phyloP scores from a whole-genome alignment of 1,140 invertebrate genomes.

The Drosophila kohkoa region DNA sequence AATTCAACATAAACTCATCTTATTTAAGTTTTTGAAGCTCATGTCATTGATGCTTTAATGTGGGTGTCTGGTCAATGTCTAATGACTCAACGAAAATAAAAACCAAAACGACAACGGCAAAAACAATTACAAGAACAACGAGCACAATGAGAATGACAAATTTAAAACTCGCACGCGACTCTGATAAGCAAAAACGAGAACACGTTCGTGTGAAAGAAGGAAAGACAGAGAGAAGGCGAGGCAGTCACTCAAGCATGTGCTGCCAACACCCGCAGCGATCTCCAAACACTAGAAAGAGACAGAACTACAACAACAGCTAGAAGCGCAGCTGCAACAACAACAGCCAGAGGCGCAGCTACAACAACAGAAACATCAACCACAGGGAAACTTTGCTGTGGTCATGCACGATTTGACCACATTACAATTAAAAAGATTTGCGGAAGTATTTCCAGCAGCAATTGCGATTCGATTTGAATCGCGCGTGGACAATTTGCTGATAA shows the following conservation, averaged over 20 bases:
- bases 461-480: slow-evolving; percentile 34
- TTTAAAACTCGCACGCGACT: slow-evolving; percentile 36
- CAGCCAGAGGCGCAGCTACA: neutral
- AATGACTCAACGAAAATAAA: neutral
- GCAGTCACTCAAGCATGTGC: slow-evolving; percentile 5
- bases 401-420: slow-evolving; percentile 20
- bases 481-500: slow-evolving; percentile 40
- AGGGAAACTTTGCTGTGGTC: slow-evolving; percentile 14
- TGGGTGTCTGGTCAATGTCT: slow-evolving; percentile 8
- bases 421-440: slow-evolving; percentile 30
- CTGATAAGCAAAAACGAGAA: slow-evolving; percentile 30
- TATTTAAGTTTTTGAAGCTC: neutral
- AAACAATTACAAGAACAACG: neutral
- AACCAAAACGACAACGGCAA: neutral
- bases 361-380: too few species aligned
- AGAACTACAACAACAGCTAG: neutral
- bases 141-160: slow-evolving; percentile 15
- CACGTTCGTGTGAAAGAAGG: slow-evolving; percentile 4
- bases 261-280: neutral
- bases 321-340: neutral
- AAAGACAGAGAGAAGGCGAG: neutral
- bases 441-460: slow-evolving; percentile 28
- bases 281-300: too few species aligned
- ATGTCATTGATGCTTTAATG: slow-evolving; percentile 3
- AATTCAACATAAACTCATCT: too few species aligned